Evolutionary conservation across 2,888 invertebrate genomes (phyloP).

Genomic region (Scaptomyza parva): DNA sequence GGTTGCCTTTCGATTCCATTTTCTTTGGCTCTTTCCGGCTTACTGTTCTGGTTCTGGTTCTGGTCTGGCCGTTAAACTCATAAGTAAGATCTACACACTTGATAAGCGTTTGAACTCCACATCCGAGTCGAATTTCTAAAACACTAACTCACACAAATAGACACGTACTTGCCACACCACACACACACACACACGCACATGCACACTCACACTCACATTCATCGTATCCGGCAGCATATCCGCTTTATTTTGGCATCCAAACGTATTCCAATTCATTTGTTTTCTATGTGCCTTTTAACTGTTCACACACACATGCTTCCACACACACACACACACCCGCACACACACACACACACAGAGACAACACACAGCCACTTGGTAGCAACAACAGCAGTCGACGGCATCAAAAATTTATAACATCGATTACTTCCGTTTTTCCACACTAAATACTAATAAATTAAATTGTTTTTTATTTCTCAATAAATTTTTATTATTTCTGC

Average conservation of each 20-base stretch:
- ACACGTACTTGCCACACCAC: conserved; percentile 59
- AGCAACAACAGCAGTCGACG: conserved; percentile 19
- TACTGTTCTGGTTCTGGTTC: conserved; percentile 5
- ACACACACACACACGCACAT: conserved; percentile 15
- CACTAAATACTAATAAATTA: conserved; percentile 84
- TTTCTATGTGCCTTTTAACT: conserved; percentile 68
- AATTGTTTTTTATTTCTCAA: conserved; percentile 83
- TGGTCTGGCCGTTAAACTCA: conserved; percentile 68
- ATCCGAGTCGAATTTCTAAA: conserved; percentile 76
- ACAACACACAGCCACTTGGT: conserved; percentile 43
- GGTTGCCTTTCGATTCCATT: conserved; percentile 10
- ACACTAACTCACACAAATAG: conserved; percentile 79
- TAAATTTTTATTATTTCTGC: conserved; percentile 83
- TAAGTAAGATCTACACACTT: conserved; percentile 81
- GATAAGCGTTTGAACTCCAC: conserved; percentile 78
- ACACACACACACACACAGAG: conserved; percentile 8
- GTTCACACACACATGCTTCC: conserved; percentile 21
- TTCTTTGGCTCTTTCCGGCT: conserved; percentile 13
- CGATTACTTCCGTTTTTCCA: conserved; percentile 76
- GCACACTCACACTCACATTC: conserved; percentile 10
- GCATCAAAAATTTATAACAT: conserved; percentile 81
- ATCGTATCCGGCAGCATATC: conserved; percentile 66
- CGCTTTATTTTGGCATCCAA: conserved; percentile 73
- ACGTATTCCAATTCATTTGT: conserved; percentile 78
- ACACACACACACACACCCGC: conserved; percentile 8